Base-by-base conservation (phyloP, 2,888 invertebrate genomes). In the Erebia palarica region DNA sequence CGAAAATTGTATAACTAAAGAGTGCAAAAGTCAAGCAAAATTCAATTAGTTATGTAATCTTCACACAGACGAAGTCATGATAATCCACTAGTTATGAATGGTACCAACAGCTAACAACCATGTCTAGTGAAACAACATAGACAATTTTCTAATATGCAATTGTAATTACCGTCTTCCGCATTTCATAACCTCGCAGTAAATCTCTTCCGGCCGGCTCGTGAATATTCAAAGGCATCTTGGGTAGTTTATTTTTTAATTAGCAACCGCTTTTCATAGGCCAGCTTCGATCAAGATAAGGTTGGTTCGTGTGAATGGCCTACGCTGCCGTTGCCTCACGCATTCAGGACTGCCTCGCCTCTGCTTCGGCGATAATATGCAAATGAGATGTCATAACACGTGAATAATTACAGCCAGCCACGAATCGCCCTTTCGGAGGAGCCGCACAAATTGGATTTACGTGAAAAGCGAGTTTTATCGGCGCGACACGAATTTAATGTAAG, bases 341-440 rank as follows among this genome's bases (percentile, higher is more conserved):
- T 85, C 85, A 78, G 84, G 85, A 81, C 87, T 86, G 86, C 84
- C 84, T 86, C 81, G 83, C 82, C 68, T 68, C 68, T 49, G 61
- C 68, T 61, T 67, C 67, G 67, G 67, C 92, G 93, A 92, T 93
- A 93, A 93, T 92, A 93, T 93, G 91, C 87, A 91, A 93, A 93
- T 93, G 88, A 86, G 90, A 92, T 92, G 93, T 93, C 93, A 93
- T 93, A 93, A 93, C 91, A 92, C 82, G 87, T 92, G 93, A 93
- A 92, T 93, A 93, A 93, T 93, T 90, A 92, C 91, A 85, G 83
- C 87, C 85, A 86, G 84, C 90, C 89, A 89, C 90, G 90, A 86
- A 82, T 92, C 88, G 85, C 92, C 91, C 92, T 91, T 91, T 91
- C 86, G 87, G 85, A 85, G 86, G 85, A 85, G 78, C 84, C 88